Base-by-base conservation (phyloP, 2,888 invertebrate species). In the Panopea generosa region DNA sequence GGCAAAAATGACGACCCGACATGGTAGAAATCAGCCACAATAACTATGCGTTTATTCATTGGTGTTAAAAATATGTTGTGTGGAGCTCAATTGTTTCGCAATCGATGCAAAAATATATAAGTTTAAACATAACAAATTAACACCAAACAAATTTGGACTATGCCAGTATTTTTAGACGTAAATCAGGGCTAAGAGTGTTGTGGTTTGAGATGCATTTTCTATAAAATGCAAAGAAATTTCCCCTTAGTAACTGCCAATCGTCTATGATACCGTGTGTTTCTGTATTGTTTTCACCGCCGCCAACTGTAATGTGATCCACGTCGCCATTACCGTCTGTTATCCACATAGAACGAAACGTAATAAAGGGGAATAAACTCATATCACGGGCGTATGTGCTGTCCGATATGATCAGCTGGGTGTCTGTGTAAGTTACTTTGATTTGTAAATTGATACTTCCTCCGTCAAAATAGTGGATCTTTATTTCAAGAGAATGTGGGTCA, bases 181-280 rank as follows among this genome's bases (percentile, higher is more conserved):
- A 77, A 67, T 87, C 86, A 0, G 87, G 87, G 57, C 85, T 84
- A 29, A 82, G 69, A 3, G 84, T 85, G 22, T 85, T 85, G 49
- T 87, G 86, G 33, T 75, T 75, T 14, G 87, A 87, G 24, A 86
- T 80, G 57, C 87, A 87, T 43, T 82, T 80, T 29, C 87, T 71
- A 59, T 78, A 86, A 50, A 87, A 87, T 0, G 81, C 82, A 50
- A 84, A 83, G 57, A 69, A 84, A 20, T 80, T 79, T 29, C 86
- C 86, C 24, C 24, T 59, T 14, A 86, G 49, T 9, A 56, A 56
- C 0, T 52, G 52, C 87, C 86, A 84, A 2, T 65, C 29, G 14
- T 56, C 70, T 9, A 83, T 29, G 14, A 86, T 84, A 2, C 50
- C 43, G 18, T 47, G 29, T 7, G 73, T 68, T 1, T 52, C 16